A percentile compares a stretch with the other conserved stretches of the same genome.
Evolutionary conservation across 2,797 vertebrate species (phyloP).

Genomic region (Silurus lanzhouensis): DNA sequence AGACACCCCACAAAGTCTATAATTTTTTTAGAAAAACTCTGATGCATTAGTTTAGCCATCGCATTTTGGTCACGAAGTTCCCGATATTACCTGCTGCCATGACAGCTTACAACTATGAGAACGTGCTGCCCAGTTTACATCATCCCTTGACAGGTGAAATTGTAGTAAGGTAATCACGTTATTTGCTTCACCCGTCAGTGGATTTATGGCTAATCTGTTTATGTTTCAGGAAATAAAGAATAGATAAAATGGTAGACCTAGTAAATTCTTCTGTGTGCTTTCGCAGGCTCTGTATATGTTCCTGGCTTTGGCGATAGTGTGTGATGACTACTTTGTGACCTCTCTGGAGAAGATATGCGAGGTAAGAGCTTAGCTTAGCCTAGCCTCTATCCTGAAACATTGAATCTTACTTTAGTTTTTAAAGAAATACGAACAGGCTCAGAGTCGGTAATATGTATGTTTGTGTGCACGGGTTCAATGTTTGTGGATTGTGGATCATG

Average conservation of each 20-base stretch:
- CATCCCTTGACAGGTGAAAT: too few relatives aligned
- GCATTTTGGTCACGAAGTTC: too few relatives aligned
- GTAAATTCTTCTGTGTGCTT: constrained; percentile 13
- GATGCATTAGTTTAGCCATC: too few relatives aligned
- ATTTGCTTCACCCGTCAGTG: too few relatives aligned
- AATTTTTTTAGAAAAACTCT: too few relatives aligned
- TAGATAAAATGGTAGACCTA: background rate
- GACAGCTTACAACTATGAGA: too few relatives aligned
- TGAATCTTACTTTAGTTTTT: background rate
- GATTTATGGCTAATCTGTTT: background rate
- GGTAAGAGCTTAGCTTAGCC: constrained; percentile 68
- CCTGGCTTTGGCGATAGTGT: constrained; percentile 94
- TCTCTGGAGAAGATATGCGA: constrained; percentile 98
- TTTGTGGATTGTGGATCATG: constrained; percentile 13
- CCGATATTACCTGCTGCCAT: too few relatives aligned
- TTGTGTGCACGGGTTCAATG: background rate
- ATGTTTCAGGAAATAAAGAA: background rate
- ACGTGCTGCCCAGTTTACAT: too few relatives aligned
- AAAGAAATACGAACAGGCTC: background rate
- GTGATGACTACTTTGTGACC: constrained; percentile 97
- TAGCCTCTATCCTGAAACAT: background rate
- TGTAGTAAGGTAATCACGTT: too few relatives aligned
- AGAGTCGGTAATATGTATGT: background rate
- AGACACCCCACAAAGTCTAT: too few relatives aligned
- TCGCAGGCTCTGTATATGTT: constrained; percentile 96